phyloP scores from a whole-genome alignment of 2,888 invertebrate species.

The Agrilus cyanescens region DNA sequence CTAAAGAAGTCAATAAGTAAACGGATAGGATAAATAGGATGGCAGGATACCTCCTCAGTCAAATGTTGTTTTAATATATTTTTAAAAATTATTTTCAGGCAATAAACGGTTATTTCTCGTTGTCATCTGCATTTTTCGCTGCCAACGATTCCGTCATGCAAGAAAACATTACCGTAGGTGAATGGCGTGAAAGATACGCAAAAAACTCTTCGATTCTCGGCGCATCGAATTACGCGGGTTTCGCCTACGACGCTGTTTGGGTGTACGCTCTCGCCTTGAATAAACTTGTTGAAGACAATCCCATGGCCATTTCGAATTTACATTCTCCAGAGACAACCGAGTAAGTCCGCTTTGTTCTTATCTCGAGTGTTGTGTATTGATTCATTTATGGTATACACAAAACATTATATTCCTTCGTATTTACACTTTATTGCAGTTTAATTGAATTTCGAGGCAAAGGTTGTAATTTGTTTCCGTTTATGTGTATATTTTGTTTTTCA shows the following conservation, averaged over 20 bases:
- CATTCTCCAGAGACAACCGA: constrained; percentile 41
- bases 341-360: constrained; percentile 27
- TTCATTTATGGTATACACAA: too few species aligned
- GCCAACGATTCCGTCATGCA: constrained; percentile 47
- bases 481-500: not conserved
- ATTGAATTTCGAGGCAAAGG: too few species aligned
- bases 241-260: constrained; percentile 76
- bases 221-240: constrained; percentile 56
- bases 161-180: constrained; percentile 49
- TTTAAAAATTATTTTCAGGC: constrained; percentile 38
- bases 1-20: too few species aligned
- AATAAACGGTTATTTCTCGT: constrained; percentile 58
- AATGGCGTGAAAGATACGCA: constrained; percentile 46
- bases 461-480: too few species aligned
- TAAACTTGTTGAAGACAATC: constrained; percentile 47
- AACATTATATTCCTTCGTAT: too few species aligned
- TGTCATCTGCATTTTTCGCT: constrained; percentile 57
- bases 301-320: constrained; percentile 42
- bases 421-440: too few species aligned
- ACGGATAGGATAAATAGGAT: too few species aligned
- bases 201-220: constrained; percentile 8
- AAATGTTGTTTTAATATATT: too few species aligned
- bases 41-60: too few species aligned
- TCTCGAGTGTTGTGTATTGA: constrained; percentile 7
- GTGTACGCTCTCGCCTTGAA: constrained; percentile 62